phyloP scores from a whole-genome alignment of 2,113 vertebrate species.

The Circaetus cinerascens region DNA sequence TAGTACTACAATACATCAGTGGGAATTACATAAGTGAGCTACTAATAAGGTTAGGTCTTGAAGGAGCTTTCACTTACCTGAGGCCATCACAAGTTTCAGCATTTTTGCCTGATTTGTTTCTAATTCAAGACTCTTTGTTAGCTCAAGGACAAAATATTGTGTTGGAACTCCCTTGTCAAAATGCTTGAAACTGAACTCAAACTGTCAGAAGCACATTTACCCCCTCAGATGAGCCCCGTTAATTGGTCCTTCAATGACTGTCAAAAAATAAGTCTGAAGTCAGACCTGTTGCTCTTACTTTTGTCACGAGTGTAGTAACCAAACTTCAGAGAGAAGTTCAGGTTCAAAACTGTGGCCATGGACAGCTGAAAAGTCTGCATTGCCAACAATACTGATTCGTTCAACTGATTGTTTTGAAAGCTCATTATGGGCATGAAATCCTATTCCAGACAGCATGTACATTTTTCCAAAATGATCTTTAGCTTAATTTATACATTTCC shows the following conservation, averaged over 20 bases:
- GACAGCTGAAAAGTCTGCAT: background rate
- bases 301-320: background rate
- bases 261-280: background rate
- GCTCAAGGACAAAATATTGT: background rate
- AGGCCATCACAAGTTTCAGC: background rate
- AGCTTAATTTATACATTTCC: constrained; percentile 32
- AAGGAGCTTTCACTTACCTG: background rate
- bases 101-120: background rate
- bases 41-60: background rate
- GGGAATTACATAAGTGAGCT: background rate
- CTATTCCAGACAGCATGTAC: background rate
- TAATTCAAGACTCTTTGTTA: background rate
- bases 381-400: background rate
- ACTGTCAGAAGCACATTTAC: background rate
- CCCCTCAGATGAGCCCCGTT: rapidly evolving
- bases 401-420: background rate
- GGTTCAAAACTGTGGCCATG: background rate
- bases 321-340: background rate
- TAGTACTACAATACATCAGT: background rate
- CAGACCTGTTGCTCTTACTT: background rate
- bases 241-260: background rate
- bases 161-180: background rate
- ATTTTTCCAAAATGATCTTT: constrained; percentile 20
- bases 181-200: background rate
- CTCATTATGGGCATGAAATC: background rate